Evolutionary conservation across 2,113 vertebrate species (phyloP).

Genomic region (Pholis gunnellus): DNA sequence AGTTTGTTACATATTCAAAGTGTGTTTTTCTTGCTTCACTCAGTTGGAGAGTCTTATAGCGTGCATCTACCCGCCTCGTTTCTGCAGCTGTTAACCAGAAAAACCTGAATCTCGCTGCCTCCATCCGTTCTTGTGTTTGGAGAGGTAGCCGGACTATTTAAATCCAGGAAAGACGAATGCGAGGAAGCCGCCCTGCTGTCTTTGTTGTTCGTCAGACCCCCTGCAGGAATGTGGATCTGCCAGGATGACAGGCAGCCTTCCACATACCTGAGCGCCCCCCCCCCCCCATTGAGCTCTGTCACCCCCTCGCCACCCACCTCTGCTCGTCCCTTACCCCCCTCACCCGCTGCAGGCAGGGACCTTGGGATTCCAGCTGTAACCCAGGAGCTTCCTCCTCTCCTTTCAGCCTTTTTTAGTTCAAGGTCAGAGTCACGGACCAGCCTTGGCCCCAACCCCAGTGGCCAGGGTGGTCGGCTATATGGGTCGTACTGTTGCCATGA

Average conservation of each 20-base stretch:
- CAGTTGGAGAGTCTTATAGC: slow-evolving; percentile 42
- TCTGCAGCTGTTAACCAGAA: slow-evolving; percentile 64
- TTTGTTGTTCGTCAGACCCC: slow-evolving; percentile 81
- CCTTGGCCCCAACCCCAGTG: slow-evolving; percentile 56
- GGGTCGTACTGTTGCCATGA: slow-evolving; percentile 40
- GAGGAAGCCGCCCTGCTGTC: slow-evolving; percentile 53
- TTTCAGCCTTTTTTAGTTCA: slow-evolving; percentile 88
- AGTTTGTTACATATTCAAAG: slow-evolving; percentile 37
- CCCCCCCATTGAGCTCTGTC: slow-evolving; percentile 12
- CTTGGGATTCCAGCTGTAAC: slow-evolving; percentile 87
- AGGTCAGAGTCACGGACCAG: slow-evolving; percentile 77
- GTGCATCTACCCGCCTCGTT: slow-evolving; percentile 19
- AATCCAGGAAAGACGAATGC: slow-evolving; percentile 73
- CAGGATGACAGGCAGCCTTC: slow-evolving; percentile 79
- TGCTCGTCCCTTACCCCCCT: slow-evolving; percentile 65
- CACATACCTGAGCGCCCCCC: slow-evolving; percentile 82
- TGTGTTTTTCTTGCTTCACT: slow-evolving; percentile 25
- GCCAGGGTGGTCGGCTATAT: slow-evolving; percentile 43
- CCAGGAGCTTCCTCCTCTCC: slow-evolving; percentile 86
- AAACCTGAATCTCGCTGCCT: slow-evolving; percentile 34
- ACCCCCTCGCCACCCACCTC: slow-evolving; percentile 44
- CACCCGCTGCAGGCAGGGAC: slow-evolving; percentile 79
- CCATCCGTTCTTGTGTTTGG: slow-evolving; percentile 26
- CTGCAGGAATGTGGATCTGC: slow-evolving; percentile 81
- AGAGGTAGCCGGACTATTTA: slow-evolving; percentile 76